Evolutionary conservation across 2,797 vertebrate species (phyloP).

Genomic region (Xerus rutilus): DNA sequence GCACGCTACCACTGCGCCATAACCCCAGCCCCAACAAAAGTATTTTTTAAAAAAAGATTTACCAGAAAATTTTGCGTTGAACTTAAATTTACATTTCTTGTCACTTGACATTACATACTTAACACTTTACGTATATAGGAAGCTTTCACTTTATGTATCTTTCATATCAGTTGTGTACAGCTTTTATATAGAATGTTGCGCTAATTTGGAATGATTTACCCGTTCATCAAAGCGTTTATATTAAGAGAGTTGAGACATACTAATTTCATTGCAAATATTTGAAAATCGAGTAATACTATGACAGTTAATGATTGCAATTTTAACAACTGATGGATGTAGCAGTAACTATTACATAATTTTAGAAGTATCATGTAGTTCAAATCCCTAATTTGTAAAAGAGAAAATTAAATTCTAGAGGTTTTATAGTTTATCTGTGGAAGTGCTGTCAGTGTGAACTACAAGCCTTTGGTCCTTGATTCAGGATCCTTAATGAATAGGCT

Average conservation of each 20-base stretch:
- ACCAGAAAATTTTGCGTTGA: constrained; percentile 1
- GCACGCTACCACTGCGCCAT: too few species aligned
- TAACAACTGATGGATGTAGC: neutral
- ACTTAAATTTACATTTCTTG: constrained; percentile 41
- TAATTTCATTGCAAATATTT: neutral
- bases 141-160: neutral
- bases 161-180: neutral
- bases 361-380: constrained; percentile 15
- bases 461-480: neutral
- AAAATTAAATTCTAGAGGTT: neutral
- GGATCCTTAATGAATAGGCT: neutral
- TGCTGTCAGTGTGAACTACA: neutral
- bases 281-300: constrained; percentile 32
- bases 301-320: constrained; percentile 3
- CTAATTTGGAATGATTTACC: neutral
- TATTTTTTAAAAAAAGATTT: neutral
- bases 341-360: neutral
- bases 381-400: neutral
- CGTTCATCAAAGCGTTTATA: neutral
- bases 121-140: neutral
- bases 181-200: constrained; percentile 51
- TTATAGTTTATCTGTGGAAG: neutral
- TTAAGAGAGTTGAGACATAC: neutral
- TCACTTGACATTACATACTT: neutral
- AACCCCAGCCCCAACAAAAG: too few species aligned